Evolutionary conservation across 2,888 invertebrate species (phyloP), one percentile per base, ranked within the genome.

Genomic region (Andrena bucephala): DNA sequence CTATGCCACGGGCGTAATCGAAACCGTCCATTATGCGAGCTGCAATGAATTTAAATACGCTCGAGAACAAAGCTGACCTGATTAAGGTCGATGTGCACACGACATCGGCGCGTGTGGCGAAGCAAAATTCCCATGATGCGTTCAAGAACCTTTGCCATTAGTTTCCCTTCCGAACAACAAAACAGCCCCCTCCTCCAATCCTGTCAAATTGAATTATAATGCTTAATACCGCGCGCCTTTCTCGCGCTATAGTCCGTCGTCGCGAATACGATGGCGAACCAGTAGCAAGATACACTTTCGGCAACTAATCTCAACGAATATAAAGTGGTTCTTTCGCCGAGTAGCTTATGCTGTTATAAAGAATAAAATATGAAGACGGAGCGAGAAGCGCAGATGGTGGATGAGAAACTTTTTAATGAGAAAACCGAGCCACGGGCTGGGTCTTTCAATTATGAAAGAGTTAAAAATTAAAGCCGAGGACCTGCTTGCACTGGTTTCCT

Each of bases 311-410:
- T 79, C 70, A 60, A 79, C 78, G 81, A 87, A 87, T 79, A 81
- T 83, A 87, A 87, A 87, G 80, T 76, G 78, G 63, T 65, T 77
- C 71, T 63, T 72, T 73, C 63, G 75, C 13, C 72, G 70, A 63
- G 68, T 80, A 78, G 67, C 86, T 80, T 73, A 81, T 70, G 73
- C 60, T 60, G 81, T 84, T 78, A 79, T 76, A 75, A 79, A 68
- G 79, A 86, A 88, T 88, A 86, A 88, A 88, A 88, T 85, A 88
- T 83, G 87, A 88, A 83, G 83, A 86, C 72, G 77, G 63, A 82
- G 74, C 31, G 80, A 69, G 67, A 74, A 79, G 81, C 87, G 83
- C 87, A 83, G 87, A 84, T 85, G 85, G 85, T 65, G 74, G 82
- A 81, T 80, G 65, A 70, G 76, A 88, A 88, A 88, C 79, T 86